Percentiles rank a stretch among this genome's conserved stretches.
Conservation (phyloP, 2,888 invertebrate genomes). For the Nebria salina region DNA sequence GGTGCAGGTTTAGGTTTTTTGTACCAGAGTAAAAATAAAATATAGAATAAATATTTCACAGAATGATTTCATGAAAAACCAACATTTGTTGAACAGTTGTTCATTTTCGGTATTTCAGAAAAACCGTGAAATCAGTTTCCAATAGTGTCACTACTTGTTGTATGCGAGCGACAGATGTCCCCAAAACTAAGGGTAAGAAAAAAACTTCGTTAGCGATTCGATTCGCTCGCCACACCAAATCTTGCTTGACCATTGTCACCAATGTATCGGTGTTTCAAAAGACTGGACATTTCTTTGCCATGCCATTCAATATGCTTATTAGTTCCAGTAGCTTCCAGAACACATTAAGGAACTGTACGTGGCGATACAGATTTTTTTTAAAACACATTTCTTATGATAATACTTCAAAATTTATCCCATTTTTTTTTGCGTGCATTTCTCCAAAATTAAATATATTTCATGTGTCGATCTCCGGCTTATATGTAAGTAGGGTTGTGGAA, state of each 20-base stretch:
- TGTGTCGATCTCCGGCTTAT: no score
- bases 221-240: slow-evolving; percentile 1
- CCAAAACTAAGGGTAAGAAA: background rate
- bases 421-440: no score
- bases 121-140: background rate
- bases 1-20: no score
- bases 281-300: background rate
- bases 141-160: background rate
- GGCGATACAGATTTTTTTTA: background rate
- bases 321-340: background rate
- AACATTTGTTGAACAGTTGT: no score
- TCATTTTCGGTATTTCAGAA: background rate
- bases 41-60: no score
- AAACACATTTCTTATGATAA: no score
- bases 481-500: background rate
- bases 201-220: slow-evolving; percentile 1
- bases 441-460: no score
- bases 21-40: no score
- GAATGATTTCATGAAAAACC: no score
- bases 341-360: background rate
- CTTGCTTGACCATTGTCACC: background rate
- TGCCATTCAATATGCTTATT: background rate
- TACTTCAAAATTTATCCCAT: no score
- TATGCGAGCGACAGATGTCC: background rate
- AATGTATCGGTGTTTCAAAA: background rate